Evolutionary conservation across 2,888 invertebrate genomes (phyloP), one percentile per base, ranked within the genome.

Genomic region (Apeira syringaria): DNA sequence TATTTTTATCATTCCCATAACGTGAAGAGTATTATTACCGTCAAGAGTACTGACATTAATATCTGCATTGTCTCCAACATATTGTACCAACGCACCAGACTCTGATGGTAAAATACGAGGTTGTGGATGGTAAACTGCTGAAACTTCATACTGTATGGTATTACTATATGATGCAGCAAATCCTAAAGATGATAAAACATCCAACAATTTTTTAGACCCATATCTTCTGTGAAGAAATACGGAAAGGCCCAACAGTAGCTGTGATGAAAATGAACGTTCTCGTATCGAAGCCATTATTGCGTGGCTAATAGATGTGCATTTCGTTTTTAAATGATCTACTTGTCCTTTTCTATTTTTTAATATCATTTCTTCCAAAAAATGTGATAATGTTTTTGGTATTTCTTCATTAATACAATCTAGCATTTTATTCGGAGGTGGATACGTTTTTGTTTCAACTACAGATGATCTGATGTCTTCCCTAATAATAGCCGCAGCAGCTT

Each of bases 401-500:
- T 29, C 29, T 29, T 29, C 15, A 29, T 29, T 64, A 59, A 62
- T 61, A 53, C 22, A 6, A 50, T 60, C 55, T 41, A 56, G 15
- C 53, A 60, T 71, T 66, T 67, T 57, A 63, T 47, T 62, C 15
- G 70, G 62, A 57, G 70, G 64, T 56, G 68, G 63, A 68, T 71
- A 76, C 40, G 59, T 51, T 36, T 67, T 59, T 17, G 59, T 72
- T 57, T 71, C 64, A 57, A 68, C 60, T 50, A 66, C 49, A 40
- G 59, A 52, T 50, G 66, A 54, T 61, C 64, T 51, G 29, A 75
- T 75, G 50, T 78, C 74, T 67, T 75, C 67, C 36, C 64, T 61
- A 64, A 74, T 61, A 58, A 75, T 74, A 31, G 67, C 66, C 37
- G 70, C 71, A 37, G 74, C 74, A 64, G 68, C 65, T 67, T 74